Base-by-base conservation (phyloP, 2,797 vertebrate genomes). In the Spinus olivaceus region DNA sequence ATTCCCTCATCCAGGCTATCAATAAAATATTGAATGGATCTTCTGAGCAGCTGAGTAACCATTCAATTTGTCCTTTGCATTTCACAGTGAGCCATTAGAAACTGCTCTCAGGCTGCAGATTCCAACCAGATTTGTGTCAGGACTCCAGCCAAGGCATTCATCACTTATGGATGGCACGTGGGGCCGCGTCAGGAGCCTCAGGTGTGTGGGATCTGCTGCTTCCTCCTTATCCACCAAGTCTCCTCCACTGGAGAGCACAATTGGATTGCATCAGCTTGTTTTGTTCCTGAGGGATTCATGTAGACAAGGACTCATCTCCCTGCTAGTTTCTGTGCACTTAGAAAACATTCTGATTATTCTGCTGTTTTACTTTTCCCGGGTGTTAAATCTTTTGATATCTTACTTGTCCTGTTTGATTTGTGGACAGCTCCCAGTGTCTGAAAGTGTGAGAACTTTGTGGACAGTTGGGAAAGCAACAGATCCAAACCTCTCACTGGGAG, bases 21-120 rank as follows among this genome's bases (percentile, higher is more conserved):
- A 95, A 96, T 96, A 92, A 96, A 92, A 92, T 95, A 96, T 94
- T 82, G 96, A 94, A 64, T 87, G 64, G 84, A 54, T 92, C 89
- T 92, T 92, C 83, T 42, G 86, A 93, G 82, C 67, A 94, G 79
- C 92, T 81, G 94, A 94, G 87, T 77, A 94, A 85, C 85, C 72
- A 37, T 85, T 85, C 79, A 53, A 50, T 94, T 87, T 92, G 89
- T 92, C 87, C 95, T 95, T 71, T 77, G 67, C 24, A 33, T 92
- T 93, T 77, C 81, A 67, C 78, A 67, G 51, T 16, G 72, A 93
- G 23, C 71, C 79, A 35, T 9, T 89, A 64, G 74, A 92, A 93
- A 77, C 51, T 35, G 28, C 53, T 70, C 56, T 87, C 51, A 30
- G 74, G 16, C 27, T 50, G 64, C 28, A 10, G 67, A 46, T 82